Evolutionary conservation across 2,113 vertebrate species (phyloP).

Genomic region (Dinomys branickii): DNA sequence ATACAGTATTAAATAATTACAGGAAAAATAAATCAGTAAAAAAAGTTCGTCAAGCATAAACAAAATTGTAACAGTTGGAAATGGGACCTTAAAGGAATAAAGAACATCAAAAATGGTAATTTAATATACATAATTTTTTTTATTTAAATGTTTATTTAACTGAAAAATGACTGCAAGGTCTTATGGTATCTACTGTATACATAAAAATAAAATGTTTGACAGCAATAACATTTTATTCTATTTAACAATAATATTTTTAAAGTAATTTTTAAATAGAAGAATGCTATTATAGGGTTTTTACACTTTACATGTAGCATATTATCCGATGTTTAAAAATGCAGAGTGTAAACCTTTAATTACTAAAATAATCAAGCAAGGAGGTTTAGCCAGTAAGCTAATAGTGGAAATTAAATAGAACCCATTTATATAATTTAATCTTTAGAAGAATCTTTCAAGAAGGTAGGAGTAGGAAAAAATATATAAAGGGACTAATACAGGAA

Average conservation of each 20-base stretch:
- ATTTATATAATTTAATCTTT: not conserved
- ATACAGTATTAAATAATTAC: not conserved
- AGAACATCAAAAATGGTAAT: not conserved
- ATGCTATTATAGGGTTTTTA: not conserved
- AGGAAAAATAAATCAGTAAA: not conserved
- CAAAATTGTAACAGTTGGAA: not conserved
- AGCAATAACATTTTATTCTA: not conserved
- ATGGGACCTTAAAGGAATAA: not conserved
- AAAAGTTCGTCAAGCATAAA: not conserved
- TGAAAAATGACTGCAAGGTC: not conserved
- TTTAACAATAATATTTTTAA: not conserved
- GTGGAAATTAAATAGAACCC: not conserved
- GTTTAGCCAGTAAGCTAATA: not conserved
- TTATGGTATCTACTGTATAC: not conserved
- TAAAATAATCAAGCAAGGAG: not conserved
- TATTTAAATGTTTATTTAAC: not conserved
- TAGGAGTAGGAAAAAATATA: not conserved
- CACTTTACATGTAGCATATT: not conserved
- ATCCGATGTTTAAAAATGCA: not conserved
- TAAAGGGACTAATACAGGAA: not conserved
- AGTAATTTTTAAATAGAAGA: not conserved
- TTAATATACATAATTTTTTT: not conserved
- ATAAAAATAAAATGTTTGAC: not conserved
- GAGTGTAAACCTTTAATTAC: not conserved
- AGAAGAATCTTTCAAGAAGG: not conserved